Base-by-base conservation (phyloP, 2,113 vertebrate species). In the Argyrosomus japonicus region DNA sequence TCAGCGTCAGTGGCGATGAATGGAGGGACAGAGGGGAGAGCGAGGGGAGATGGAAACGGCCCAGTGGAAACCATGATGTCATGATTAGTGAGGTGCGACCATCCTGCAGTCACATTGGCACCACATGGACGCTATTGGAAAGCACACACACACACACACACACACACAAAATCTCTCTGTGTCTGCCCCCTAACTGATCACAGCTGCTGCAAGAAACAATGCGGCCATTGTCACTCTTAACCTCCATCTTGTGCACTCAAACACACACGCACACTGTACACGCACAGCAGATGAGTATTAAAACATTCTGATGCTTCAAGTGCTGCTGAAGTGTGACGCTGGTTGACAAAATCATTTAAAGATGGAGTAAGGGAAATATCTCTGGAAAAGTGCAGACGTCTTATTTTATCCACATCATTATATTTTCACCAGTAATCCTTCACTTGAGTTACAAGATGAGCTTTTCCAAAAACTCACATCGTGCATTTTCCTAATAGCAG, bases 1-100 rank as follows among this genome's bases (percentile, higher is more conserved):
- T 63, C 51, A 91, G 83, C 53, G 58, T 65, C 81, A 80, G 75
- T 58, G 29, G 86, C 78, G 75, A 75, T 45, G 50, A 83, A 87
- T 64, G 53, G 58, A 69, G 82, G 84, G 82, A 87, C 54, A 50
- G 85, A 68, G 74, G 43, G 69, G 53, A 75, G 78, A 71, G 78
- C 19, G 82, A 78, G 85, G 56, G 68, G 79, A 56, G 81, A 86
- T 82, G 87, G 85, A 82, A 83, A 82, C 27, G 57, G 78, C 83
- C 75, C 85, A 89, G 85, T 92, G 93, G 88, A 93, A 93, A 94
- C 68, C 87, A 90, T 94, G 93, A 94, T 93, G 92, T 93, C 93
- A 94, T 92, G 86, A 92, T 93, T 88, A 91, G 90, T 86, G 91
- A 93, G 87, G 91, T 93, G 92, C 82, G 48, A 92, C 91, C 88